Evolutionary conservation across 1,140 invertebrate genomes (phyloP).

Genomic region (Pseudomyrmex dendroicus): DNA sequence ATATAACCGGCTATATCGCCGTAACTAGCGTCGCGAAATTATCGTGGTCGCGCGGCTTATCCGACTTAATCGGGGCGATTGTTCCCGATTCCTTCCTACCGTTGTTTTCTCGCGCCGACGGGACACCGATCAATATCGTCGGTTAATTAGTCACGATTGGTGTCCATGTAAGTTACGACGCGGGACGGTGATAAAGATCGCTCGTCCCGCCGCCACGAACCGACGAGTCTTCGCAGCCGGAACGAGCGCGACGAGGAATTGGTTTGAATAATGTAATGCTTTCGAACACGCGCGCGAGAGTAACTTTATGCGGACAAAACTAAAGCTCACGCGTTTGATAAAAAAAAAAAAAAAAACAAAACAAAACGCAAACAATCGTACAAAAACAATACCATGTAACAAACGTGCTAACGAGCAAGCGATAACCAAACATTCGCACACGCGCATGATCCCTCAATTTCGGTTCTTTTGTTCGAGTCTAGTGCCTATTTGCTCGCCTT

Average conservation of each 20-base stretch:
- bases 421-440: background rate
- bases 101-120: conserved; percentile 63
- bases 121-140: conserved; percentile 65
- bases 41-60: conserved; percentile 70
- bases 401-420: conserved; percentile 15
- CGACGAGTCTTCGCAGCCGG: conserved; percentile 58
- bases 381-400: background rate
- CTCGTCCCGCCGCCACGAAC: conserved; percentile 37
- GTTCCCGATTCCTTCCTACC: conserved; percentile 69
- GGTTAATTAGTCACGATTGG: conserved; percentile 74
- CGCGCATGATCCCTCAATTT: conserved; percentile 12
- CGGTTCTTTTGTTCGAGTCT: background rate
- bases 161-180: conserved; percentile 67
- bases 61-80: conserved; percentile 56
- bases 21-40: conserved; percentile 74
- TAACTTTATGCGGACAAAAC: conserved; percentile 5
- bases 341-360: background rate
- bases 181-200: conserved; percentile 62
- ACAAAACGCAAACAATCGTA: no score
- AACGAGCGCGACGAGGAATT: conserved; percentile 38
- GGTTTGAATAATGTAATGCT: conserved; percentile 53
- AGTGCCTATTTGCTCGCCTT: conserved; percentile 12
- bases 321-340: conserved; percentile 8
- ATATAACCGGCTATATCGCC: conserved; percentile 65
- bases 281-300: background rate